Conservation (phyloP, 2,113 vertebrate species). For the Bufo gargarizans region DNA sequence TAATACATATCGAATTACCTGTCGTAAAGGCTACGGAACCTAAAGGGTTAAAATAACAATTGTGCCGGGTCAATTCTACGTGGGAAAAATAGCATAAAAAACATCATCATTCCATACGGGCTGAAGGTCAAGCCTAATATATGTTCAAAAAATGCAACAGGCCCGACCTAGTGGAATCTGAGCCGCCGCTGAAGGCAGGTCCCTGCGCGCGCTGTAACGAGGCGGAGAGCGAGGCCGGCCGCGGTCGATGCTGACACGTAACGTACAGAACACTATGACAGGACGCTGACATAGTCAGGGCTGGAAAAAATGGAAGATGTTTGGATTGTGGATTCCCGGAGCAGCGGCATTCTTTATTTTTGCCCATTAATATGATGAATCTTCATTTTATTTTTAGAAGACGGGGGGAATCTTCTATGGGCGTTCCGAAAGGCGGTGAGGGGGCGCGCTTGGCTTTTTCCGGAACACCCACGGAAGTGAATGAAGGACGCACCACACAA, state of each 20-base stretch:
- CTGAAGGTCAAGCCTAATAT: neutral
- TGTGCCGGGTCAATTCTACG: neutral
- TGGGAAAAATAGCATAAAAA: neutral
- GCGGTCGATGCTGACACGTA: neutral
- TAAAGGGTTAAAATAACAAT: conserved; percentile 4
- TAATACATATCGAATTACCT: no score
- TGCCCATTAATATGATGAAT: neutral
- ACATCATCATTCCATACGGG: neutral
- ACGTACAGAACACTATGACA: neutral
- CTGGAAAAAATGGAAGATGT: neutral
- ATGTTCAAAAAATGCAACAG: neutral
- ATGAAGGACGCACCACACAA: no score
- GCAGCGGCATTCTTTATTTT: neutral
- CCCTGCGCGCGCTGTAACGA: no score
- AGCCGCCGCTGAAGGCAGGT: no score
- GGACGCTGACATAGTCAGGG: neutral
- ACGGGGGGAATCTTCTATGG: no score
- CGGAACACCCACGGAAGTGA: no score
- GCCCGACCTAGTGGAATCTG: no score
- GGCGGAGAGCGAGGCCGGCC: neutral
- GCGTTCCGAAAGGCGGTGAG: no score
- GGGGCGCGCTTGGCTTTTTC: no score
- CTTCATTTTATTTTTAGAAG: neutral
- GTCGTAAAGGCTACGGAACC: no score
- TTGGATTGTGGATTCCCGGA: neutral